Conservation (phyloP, 2,888 invertebrate genomes). For the Philhelius pedissequus region DNA sequence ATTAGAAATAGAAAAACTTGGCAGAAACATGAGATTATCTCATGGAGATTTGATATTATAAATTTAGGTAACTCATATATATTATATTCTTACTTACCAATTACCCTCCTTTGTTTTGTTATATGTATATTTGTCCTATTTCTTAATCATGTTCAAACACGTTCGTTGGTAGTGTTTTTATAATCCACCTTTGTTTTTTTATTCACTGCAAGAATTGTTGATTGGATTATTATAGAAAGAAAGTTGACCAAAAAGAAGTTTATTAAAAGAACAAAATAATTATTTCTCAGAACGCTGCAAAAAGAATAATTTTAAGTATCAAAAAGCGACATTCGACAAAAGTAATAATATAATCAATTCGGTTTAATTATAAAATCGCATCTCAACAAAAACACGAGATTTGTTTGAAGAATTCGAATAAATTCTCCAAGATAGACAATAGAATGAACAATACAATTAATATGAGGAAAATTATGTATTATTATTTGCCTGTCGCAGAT, state of each 20-base stretch:
- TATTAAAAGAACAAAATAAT: not conserved
- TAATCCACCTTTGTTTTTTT: not conserved
- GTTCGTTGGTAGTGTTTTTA: not conserved
- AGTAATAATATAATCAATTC: not conserved
- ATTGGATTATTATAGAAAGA: not conserved
- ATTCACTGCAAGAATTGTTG: not conserved
- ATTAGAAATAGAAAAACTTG: not conserved
- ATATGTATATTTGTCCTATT: not conserved
- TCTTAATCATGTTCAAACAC: not conserved
- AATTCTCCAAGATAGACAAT: not conserved
- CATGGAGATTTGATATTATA: not conserved
- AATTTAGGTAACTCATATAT: not conserved
- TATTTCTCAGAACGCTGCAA: not conserved
- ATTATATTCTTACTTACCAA: not conserved
- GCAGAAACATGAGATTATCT: not conserved
- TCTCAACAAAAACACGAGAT: not conserved
- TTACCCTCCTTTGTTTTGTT: not conserved
- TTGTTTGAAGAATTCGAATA: not conserved
- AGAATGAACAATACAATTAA: not conserved
- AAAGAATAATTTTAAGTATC: not conserved
- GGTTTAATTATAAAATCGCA: not conserved
- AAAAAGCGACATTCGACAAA: not conserved
- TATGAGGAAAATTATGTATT: not conserved
- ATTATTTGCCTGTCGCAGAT: not conserved
- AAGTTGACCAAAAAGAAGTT: not conserved